Evolutionary conservation across 2,113 vertebrate species (phyloP), one percentile per base, ranked within the genome.

Genomic region (Alouatta palliata): DNA sequence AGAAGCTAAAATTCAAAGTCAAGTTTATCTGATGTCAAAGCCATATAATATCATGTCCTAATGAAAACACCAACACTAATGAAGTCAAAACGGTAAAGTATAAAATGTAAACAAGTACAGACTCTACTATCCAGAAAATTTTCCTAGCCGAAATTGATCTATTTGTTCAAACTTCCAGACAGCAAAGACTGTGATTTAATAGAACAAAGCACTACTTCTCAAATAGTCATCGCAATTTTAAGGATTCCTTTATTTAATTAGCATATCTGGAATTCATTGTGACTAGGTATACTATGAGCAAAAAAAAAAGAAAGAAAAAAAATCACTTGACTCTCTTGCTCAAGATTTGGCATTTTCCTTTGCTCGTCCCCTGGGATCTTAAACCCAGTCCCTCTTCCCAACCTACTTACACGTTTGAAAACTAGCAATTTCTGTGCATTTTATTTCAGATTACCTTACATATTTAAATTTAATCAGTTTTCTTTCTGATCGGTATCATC

Each of bases 361-460:
- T 61, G 77, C 23, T 64, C 56, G 30, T 52, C 27, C 12, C 83
- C 16, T 90, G 40, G 27, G 16, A 23, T 56, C 20, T 96, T 87
- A 89, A 93, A 81, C 10, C 54, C 40, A 19, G 47, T 85, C 95
- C 79, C 16, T 81, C 32, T 82, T 89, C n/a, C 90, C 21, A 86
- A 77, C 12, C 8, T 49, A 66, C 43, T 35, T 20, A 97, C 5
- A 43, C 3, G 76, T 7, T 14, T 76, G 73, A 64, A 21, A 35
- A 71, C 77, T 45, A 37, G 49, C 45, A 83, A 92, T 56, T 66
- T 85, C n/a, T 80, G 75, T 83, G 17, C 54, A 30, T 87, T 87
- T 91, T 80, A 93, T 70, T 94, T 96, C 75, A 94, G 91, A 75
- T 54, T 75, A 77, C n/a, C 35, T 68, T 70, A 95, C 23, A 70